phyloP scores from a whole-genome alignment of 2,888 invertebrate species.

The Lasioglossum morio region DNA sequence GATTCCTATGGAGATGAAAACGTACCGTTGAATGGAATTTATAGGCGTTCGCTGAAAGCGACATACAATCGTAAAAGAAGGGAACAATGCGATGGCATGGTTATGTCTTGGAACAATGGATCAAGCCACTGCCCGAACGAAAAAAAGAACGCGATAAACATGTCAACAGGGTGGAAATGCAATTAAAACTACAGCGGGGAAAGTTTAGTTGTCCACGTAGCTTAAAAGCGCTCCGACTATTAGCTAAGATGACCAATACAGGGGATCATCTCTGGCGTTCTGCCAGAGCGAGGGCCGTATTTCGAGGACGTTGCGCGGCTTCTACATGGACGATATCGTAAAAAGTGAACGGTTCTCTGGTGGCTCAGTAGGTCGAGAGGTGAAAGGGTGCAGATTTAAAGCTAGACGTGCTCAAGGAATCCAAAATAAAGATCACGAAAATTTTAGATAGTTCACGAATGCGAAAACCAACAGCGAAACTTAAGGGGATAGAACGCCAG shows the following conservation, averaged over 20 bases:
- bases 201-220: slow-evolving; percentile 32
- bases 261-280: slow-evolving; percentile 39
- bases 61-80: slow-evolving; percentile 23
- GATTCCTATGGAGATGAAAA: background rate
- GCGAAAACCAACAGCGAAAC: background rate
- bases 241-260: slow-evolving; percentile 45
- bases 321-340: slow-evolving; percentile 27
- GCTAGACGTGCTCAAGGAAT: background rate
- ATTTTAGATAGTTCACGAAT: background rate
- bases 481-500: background rate
- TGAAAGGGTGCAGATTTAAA: slow-evolving; percentile 23
- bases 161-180: slow-evolving; percentile 60
- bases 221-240: slow-evolving; percentile 34
- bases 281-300: slow-evolving; percentile 35
- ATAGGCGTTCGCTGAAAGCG: slow-evolving; percentile 8
- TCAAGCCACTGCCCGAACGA: slow-evolving; percentile 59
- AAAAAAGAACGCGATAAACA: slow-evolving; percentile 68
- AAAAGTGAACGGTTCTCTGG: slow-evolving; percentile 31
- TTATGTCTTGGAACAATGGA: slow-evolving; percentile 38
- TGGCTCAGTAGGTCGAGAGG: background rate
- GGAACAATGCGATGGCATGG: slow-evolving; percentile 21
- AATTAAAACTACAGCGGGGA: slow-evolving; percentile 70
- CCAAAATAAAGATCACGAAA: background rate
- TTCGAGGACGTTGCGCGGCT: slow-evolving; percentile 42
- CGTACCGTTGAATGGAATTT: slow-evolving; percentile 15